phyloP scores from a whole-genome alignment of 2,113 vertebrate species.

The Lepus americanus region DNA sequence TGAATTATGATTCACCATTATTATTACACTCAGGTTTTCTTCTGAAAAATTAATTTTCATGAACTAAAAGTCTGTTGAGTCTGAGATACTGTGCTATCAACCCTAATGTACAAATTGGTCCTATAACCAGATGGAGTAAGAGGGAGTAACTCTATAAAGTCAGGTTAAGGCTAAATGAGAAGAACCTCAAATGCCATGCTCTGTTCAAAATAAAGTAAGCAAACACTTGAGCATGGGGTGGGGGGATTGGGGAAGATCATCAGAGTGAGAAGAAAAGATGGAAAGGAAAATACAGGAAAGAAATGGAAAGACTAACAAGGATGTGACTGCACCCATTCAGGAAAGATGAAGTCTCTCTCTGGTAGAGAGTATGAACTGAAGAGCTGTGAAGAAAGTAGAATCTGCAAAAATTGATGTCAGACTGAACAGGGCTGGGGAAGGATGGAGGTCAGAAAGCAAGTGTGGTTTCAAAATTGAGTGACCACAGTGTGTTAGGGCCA shows the following conservation, averaged over 20 bases:
- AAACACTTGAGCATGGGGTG: background rate
- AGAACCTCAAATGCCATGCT: background rate
- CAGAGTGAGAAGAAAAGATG: background rate
- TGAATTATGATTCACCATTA: no score
- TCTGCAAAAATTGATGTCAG: background rate
- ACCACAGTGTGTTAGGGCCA: background rate
- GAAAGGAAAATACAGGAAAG: background rate
- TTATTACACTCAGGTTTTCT: background rate
- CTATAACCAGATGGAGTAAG: background rate
- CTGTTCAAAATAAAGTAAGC: background rate
- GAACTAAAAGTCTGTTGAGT: background rate
- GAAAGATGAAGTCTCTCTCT: background rate
- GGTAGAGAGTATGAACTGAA: background rate
- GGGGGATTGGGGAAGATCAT: background rate
- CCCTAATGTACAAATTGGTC: background rate
- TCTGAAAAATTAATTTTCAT: conserved; percentile 31
- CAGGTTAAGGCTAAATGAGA: background rate
- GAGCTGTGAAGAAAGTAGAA: background rate
- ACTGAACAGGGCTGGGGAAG: background rate
- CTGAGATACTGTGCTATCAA: no score
- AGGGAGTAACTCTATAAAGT: background rate
- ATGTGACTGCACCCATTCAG: background rate
- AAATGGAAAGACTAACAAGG: background rate
- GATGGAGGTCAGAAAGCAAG: background rate
- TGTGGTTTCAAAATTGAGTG: background rate